Percentiles rank a stretch among this genome's conserved stretches.
Conservation (phyloP, 2,113 vertebrate genomes). For the Cyphomyrus plagiostoma region DNA sequence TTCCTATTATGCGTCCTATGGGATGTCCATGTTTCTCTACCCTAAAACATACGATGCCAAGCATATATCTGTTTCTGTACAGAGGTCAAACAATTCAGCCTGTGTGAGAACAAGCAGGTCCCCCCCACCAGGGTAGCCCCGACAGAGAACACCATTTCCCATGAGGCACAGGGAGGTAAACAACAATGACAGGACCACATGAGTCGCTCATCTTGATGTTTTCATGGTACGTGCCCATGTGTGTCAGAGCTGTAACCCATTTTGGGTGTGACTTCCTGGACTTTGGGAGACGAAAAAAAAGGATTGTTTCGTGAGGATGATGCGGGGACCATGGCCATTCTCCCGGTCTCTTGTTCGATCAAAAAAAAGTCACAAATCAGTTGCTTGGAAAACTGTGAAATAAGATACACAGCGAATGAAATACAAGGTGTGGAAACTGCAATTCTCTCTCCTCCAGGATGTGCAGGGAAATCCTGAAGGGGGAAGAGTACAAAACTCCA, state of each 20-base stretch:
- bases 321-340: not conserved
- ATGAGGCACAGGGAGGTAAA: not conserved
- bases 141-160: not conserved
- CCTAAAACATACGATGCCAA: not conserved
- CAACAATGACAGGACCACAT: not conserved
- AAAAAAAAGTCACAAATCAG: not conserved
- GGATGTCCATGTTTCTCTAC: not conserved
- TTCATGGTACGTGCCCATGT: not conserved
- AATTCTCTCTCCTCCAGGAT: not conserved
- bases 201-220: not conserved
- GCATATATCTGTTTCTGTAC: not conserved
- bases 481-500: not conserved
- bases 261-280: not conserved
- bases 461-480: not conserved
- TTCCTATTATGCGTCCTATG: not conserved
- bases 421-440: not conserved
- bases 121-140: not conserved
- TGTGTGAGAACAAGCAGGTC: not conserved
- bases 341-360: not conserved
- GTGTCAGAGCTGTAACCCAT: not conserved
- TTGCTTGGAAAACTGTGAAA: conserved; percentile 13
- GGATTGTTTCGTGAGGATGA: not conserved
- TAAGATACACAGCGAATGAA: not conserved
- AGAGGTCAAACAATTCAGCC: not conserved
- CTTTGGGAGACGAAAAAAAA: not conserved